Evolutionary conservation across 2,113 vertebrate species (phyloP), one percentile per base, ranked within the genome.

Genomic region (Globicephala melas): DNA sequence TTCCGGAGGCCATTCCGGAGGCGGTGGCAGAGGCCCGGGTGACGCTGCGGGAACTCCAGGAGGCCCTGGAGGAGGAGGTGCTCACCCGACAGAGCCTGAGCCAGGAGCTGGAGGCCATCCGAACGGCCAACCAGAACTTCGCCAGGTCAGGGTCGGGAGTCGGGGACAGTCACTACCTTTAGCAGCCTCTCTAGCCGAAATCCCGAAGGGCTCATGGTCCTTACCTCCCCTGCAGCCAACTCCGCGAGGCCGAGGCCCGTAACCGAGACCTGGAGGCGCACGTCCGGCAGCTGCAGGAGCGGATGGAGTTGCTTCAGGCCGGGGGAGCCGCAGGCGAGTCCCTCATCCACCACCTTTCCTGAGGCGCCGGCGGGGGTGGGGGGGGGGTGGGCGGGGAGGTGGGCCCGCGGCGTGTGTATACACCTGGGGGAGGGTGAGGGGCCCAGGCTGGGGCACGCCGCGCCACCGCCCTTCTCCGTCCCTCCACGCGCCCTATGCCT

Each of bases 251-350:
- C 0, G 95, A 98, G 94, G 97, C 88, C 85, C 96, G 97, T 47
- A 98, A 98, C 90, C 82, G 90, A n/a, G 97, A 98, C 85, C 96
- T 98, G 89, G 98, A 98, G 97, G 98, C 96, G 2, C 97, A 97
- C 4, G 95, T 98, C 18, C 89, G 87, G 47, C 97, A 97, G 91
- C 58, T 98, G 74, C 96, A 97, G 73, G 98, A 98, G 74, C 95
- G 94, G 89, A 92, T 98, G 87, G 97, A 98, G 76, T 41, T 76
- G 96, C 76, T 97, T 92, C 97, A 97, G 91, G 89, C 68, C 0
- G 65, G 91, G 2, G 91, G 85, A 74, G 82, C 91, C 0, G 44
- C 91, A 91, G 96, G 97, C 74, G 77, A 97, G 96, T 80, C 31
- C 60, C 91, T 70, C 77, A 4, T 33, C 36, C 2, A 1, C 47